Evolutionary conservation across 2,888 invertebrate species (phyloP).

Genomic region (Cheiracanthium punctorium): DNA sequence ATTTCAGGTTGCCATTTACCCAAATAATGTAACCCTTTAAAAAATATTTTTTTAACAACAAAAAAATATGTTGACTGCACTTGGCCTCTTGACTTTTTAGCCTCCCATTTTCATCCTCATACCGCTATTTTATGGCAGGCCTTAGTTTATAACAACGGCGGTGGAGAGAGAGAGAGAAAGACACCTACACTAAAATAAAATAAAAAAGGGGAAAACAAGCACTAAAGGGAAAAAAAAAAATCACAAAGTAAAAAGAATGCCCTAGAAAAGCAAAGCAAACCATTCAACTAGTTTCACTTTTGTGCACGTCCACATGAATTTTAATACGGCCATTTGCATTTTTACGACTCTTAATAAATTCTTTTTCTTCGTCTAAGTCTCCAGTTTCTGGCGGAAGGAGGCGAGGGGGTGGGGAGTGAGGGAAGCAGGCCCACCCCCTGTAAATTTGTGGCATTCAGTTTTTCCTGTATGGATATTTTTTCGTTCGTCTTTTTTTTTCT

Average conservation of each 20-base stretch:
- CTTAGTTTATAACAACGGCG: slow-evolving; percentile 4
- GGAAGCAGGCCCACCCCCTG: not conserved
- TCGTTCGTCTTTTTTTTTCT: not conserved
- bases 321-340: slow-evolving; percentile 63
- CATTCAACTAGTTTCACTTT: slow-evolving; percentile 34
- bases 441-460: slow-evolving; percentile 23
- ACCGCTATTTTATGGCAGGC: not conserved
- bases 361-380: not conserved
- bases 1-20: no score
- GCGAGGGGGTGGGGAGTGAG: not conserved
- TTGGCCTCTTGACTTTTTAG: slow-evolving; percentile 16
- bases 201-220: no score
- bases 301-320: slow-evolving; percentile 50
- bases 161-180: not conserved
- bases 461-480: not conserved
- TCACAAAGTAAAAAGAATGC: not conserved
- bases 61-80: no score
- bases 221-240: not conserved
- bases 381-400: not conserved
- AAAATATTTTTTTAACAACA: no score
- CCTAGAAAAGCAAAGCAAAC: slow-evolving; percentile 8
- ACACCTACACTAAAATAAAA: no score
- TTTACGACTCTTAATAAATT: slow-evolving; percentile 66
- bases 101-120: not conserved
- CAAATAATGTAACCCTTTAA: no score